Base-by-base conservation (phyloP, 2,113 vertebrate species). In the Procavia capensis region DNA sequence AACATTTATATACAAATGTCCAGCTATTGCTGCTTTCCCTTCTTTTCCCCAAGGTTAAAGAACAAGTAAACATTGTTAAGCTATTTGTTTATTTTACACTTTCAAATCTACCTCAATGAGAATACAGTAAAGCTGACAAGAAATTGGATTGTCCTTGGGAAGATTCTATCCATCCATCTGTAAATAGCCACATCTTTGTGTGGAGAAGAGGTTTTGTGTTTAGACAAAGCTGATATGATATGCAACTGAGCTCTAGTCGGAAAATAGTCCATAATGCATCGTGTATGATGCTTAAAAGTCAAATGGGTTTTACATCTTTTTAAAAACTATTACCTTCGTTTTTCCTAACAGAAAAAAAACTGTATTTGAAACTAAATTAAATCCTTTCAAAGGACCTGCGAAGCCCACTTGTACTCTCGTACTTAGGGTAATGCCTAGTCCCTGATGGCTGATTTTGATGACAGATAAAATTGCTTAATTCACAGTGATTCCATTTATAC, bases 381-480 rank as follows among this genome's bases (percentile, higher is more conserved):
- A 76, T 81, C 25, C 8, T 78, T 90, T 90, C 5, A 85, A 81
- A 85, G 16, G 54, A 79, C 20, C 29, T 64, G 68, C 7, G 78
- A 85, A 92, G 2, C 11, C 5, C 2, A 66, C 45, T 90, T 78
- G 19, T 0, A 92, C 5, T 86, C 27, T 94, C 82, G 8, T 88
- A 76, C 19, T 82, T 87, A 92, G 10, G 10, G 19, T 66, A 74
- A 64, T 85, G 5, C 3, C 10, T 27, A 85, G 47, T 47, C 6
- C 6, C 59, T 66, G 4, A 14, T 93, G 61, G 9, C 17, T 41
- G 45, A 97, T 88, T 87, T 72, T 45, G 25, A 90, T 79, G 70
- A 63, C 47, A 80, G 50, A 54, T 94, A 19, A 78, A 92, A 81
- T 78, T 85, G 27, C 36, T 90, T 79, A 86, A 96, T 90, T 93